phyloP scores from a whole-genome alignment of 2,888 invertebrate genomes.

The Aphrophora alni region DNA sequence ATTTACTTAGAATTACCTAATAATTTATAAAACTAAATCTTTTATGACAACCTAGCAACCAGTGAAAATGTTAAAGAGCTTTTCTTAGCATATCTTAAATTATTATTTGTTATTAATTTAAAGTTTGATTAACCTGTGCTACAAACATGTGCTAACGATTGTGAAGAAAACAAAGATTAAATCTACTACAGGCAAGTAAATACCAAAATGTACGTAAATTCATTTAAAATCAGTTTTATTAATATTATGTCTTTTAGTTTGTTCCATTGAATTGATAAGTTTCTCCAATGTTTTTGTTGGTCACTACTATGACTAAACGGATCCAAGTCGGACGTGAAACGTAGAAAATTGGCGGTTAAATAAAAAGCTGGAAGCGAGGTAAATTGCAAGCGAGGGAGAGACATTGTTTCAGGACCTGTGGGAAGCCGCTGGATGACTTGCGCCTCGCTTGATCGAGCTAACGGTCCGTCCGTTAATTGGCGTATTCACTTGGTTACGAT shows the following conservation, averaged over 20 bases:
- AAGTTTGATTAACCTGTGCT: too few relatives aligned
- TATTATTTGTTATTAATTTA: too few relatives aligned
- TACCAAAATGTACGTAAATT: too few relatives aligned
- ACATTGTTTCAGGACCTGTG: conserved; percentile 28
- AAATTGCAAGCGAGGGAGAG: conserved; percentile 30
- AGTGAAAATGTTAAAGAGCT: too few relatives aligned
- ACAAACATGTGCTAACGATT: too few relatives aligned
- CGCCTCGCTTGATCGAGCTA: conserved; percentile 18
- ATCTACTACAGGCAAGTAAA: too few relatives aligned
- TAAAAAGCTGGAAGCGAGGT: conserved; percentile 32
- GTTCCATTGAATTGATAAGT: neutral
- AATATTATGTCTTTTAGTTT: neutral
- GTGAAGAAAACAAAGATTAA: too few relatives aligned
- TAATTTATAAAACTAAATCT: too few relatives aligned
- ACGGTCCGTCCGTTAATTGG: conserved; percentile 12
- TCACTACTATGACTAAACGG: conserved; percentile 36
- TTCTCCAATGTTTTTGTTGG: conserved; percentile 13
- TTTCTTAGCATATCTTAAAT: too few relatives aligned
- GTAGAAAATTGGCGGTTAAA: conserved; percentile 33
- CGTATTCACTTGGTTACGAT: neutral
- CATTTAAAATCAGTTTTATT: too few relatives aligned
- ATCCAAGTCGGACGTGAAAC: conserved; percentile 34
- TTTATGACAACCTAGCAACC: too few relatives aligned
- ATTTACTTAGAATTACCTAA: too few relatives aligned
- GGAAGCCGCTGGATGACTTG: conserved; percentile 2